These are phyloP conservation scores for Labeo rohita DNA, from an alignment of 2,113 vertebrate species.

Conservation along the genomic window DNA sequence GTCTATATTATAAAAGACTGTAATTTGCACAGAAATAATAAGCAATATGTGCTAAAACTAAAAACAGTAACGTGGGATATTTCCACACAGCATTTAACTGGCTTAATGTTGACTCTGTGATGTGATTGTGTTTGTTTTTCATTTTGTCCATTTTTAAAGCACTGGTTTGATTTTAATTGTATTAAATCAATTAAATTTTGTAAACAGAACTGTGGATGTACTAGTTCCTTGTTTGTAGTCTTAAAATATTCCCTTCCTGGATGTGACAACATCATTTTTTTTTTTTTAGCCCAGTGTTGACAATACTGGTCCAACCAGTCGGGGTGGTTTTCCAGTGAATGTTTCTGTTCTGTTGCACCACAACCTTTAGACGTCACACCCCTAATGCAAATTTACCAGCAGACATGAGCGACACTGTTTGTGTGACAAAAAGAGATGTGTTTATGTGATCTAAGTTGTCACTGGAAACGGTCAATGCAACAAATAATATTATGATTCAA, in stretches of 20 bases:
- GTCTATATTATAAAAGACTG: neutral
- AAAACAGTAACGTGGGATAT: neutral
- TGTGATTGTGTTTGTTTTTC: neutral
- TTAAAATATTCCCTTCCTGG: neutral
- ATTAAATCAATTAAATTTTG: neutral
- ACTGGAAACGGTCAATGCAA: neutral
- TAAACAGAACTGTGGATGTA: neutral
- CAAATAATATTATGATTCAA: neutral
- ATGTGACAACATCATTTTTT: neutral
- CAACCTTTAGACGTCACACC: slow-evolving; percentile 61
- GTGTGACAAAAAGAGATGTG: slow-evolving; percentile 28
- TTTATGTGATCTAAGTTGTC: neutral
- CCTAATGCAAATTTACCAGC: slow-evolving; percentile 51
- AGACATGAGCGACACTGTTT: slow-evolving; percentile 9
- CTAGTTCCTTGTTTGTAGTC: neutral
- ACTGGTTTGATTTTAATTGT: neutral
- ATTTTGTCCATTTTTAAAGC: slow-evolving; percentile 47
- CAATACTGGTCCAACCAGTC: slow-evolving; percentile 37
- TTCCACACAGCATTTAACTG: slow-evolving; percentile 17
- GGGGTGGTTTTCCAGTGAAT: slow-evolving; percentile 23
- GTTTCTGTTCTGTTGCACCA: slow-evolving; percentile 55
- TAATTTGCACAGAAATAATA: neutral
- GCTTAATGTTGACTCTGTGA: neutral
- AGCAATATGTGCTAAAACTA: neutral
- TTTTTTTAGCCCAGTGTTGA: neutral